A percentile compares a stretch with the other conserved stretches of the same genome.
These are phyloP conservation scores for Lutjanus erythropterus DNA, from an alignment of 2,113 vertebrate species.

Conservation along the genomic window DNA sequence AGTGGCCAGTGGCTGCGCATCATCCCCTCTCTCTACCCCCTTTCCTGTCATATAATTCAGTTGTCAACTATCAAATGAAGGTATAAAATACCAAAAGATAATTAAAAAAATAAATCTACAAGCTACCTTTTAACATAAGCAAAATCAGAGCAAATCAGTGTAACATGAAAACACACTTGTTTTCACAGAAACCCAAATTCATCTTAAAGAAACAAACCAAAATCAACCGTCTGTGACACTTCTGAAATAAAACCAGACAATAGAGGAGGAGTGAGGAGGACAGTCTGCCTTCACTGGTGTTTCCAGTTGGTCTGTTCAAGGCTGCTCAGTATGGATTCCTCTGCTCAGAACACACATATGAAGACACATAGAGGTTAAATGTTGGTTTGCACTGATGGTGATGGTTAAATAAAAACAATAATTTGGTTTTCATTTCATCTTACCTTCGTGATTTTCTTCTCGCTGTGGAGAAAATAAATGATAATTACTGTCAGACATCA, in stretches of 20 bases:
- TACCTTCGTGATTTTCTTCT: conserved; percentile 61
- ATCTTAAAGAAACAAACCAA: neutral
- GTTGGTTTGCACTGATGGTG: neutral
- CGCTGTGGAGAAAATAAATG: conserved; percentile 65
- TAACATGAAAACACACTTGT: neutral
- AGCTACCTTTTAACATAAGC: neutral
- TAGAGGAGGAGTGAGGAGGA: neutral
- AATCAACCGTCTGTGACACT: neutral
- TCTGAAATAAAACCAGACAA: neutral
- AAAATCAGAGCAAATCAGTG: conserved; percentile 22
- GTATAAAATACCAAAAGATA: too few relatives aligned
- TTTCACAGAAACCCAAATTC: conserved; percentile 50
- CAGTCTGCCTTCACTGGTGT: conserved; percentile 1
- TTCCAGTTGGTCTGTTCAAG: too few relatives aligned
- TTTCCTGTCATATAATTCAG: too few relatives aligned
- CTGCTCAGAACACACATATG: conserved; percentile 67
- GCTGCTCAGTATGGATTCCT: conserved; percentile 76
- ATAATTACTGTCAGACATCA: conserved; percentile 13
- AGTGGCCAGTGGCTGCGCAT: too few relatives aligned
- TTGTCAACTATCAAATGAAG: too few relatives aligned
- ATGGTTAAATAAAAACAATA: neutral
- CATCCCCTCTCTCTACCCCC: too few relatives aligned
- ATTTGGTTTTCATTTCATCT: neutral
- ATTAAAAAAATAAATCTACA: too few relatives aligned
- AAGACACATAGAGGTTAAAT: conserved; percentile 8